Percentiles rank a stretch among this genome's conserved stretches.
Evolutionary conservation across 1,140 invertebrate species (phyloP).

Genomic region (Xylocopa sonorina): DNA sequence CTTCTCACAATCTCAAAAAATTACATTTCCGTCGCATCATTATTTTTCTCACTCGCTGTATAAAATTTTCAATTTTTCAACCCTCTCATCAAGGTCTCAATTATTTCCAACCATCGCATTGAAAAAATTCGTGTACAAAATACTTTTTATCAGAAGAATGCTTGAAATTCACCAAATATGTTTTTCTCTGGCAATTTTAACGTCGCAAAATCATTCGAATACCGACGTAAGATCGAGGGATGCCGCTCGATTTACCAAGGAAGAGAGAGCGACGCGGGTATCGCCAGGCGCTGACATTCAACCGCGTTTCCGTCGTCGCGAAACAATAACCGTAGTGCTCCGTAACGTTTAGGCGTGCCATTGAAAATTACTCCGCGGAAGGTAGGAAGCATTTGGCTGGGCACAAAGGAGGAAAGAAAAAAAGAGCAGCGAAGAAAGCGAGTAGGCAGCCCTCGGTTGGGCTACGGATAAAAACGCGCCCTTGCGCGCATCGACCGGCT

Average conservation of each 20-base stretch:
- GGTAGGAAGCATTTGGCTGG: constrained; percentile 42
- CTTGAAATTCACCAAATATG: too few species aligned
- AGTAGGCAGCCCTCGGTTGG: neutral
- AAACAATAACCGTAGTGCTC: constrained; percentile 39
- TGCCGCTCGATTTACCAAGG: neutral
- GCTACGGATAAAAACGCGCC: neutral
- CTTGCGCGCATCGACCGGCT: too few species aligned
- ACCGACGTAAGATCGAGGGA: neutral
- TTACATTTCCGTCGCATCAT: too few species aligned
- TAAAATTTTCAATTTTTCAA: too few species aligned
- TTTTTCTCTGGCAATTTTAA: too few species aligned
- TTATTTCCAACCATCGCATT: too few species aligned
- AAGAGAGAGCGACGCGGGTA: neutral
- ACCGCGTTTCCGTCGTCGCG: neutral
- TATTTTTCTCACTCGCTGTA: too few species aligned
- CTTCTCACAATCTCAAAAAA: too few species aligned
- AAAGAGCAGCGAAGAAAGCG: neutral
- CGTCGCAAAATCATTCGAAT: too few species aligned
- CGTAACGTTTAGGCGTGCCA: constrained; percentile 41
- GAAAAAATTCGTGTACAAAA: too few species aligned
- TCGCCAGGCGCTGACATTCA: neutral
- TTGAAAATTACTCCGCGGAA: constrained; percentile 62
- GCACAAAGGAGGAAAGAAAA: neutral
- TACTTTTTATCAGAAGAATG: too few species aligned
- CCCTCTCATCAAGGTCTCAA: too few species aligned